Evolutionary conservation across 2,113 vertebrate genomes (phyloP).

Genomic region (Triplophysa siluroides): DNA sequence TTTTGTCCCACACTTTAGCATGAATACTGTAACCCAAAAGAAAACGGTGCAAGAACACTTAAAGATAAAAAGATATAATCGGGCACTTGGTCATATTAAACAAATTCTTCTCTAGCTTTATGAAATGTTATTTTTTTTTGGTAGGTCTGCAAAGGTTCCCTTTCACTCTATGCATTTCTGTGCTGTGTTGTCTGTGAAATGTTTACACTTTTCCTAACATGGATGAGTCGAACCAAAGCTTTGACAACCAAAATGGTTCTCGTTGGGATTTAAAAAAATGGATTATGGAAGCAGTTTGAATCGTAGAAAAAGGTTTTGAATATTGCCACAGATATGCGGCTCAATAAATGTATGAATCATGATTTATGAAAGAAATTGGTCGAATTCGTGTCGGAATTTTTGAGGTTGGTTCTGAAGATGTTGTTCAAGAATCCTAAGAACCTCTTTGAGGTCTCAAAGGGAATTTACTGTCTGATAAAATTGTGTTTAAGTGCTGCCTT

Average conservation of each 20-base stretch:
- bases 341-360: background rate
- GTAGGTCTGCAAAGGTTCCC: background rate
- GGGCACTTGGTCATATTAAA: background rate
- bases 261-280: background rate
- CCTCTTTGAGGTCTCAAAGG: background rate
- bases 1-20: background rate
- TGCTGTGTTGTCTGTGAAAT: constrained; percentile 3
- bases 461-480: background rate
- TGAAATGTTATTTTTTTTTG: constrained; percentile 2
- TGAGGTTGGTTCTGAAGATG: background rate
- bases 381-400: background rate
- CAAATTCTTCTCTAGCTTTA: background rate
- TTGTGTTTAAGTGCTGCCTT: background rate
- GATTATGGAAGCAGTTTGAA: background rate
- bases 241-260: background rate
- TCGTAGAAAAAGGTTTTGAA: background rate
- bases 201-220: constrained; percentile 9
- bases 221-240: constrained; percentile 30
- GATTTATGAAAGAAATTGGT: background rate
- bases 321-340: background rate
- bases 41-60: background rate
- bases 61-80: background rate
- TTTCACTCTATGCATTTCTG: constrained; percentile 17
- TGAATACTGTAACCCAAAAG: constrained; percentile 2
- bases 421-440: background rate